Percentiles rank a stretch among this genome's conserved stretches.
phyloP scores from a whole-genome alignment of 2,888 invertebrate genomes.

The Kryphioiulus occultus region DNA sequence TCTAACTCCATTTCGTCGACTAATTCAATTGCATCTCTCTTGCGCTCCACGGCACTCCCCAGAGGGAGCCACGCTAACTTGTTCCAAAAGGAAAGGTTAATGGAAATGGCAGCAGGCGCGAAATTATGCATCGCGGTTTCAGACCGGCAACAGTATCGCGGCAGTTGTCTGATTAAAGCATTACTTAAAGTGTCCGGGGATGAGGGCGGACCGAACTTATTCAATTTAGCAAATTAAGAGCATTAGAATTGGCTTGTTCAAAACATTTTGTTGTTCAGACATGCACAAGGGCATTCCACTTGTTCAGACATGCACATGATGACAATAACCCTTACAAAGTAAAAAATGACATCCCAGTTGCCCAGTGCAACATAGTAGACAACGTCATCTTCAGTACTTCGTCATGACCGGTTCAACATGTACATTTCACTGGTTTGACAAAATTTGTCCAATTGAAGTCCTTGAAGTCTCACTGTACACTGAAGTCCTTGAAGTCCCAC shows the following conservation, averaged over 20 bases:
- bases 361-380: no score
- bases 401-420: no score
- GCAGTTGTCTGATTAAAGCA: neutral
- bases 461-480: no score
- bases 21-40: neutral
- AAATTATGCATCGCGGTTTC: neutral
- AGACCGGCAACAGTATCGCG: neutral
- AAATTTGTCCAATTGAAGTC: no score
- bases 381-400: no score
- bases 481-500: no score
- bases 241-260: neutral
- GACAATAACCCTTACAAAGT: no score
- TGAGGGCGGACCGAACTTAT: neutral
- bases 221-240: neutral
- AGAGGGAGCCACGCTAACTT: constrained; percentile 21
- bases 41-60: neutral
- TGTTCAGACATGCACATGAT: no score
- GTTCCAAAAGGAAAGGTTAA: constrained; percentile 28
- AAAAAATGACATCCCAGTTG: no score
- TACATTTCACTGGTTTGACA: no score
- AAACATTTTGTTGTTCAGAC: neutral
- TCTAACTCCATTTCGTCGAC: neutral
- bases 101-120: neutral
- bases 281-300: neutral
- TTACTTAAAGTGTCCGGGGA: neutral